Base-by-base conservation (phyloP, 2,888 invertebrate genomes). In the Chalcis sispes region DNA sequence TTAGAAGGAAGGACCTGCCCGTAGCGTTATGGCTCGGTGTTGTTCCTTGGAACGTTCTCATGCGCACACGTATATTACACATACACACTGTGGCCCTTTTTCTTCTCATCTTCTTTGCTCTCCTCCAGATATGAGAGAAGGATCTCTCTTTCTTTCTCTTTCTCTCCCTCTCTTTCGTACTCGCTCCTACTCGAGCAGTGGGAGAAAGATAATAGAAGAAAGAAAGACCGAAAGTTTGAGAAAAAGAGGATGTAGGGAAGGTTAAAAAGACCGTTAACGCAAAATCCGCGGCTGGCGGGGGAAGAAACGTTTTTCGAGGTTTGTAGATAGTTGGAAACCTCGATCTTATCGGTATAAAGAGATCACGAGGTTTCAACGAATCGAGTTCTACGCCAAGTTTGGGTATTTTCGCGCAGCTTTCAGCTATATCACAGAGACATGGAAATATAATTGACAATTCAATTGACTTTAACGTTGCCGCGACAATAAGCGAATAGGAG, bases 1-100 rank as follows among this genome's bases (percentile, higher is more conserved):
- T 62, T 7, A 40, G 75, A 75, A 75, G 5, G n/a, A 5, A 75
- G 65, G 70, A 75, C 75, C 52, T 70, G 75, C 75, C 32, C 48
- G 36, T 27, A n/a, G n/a, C n/a, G n/a, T n/a, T n/a, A n/a, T n/a
- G n/a, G n/a, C n/a, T n/a, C n/a, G n/a, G n/a, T n/a, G 13, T 2
- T 27, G n/a, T 23, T 42, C 65, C 25, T 18, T 13, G 20, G 25
- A 42, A 54, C 46, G 32, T 64, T 58, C 27, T 48, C 48, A 52
- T 36, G 36, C 36, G 36, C 5, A 36, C 29, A n/a, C 25, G 5
- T 36, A 4, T 10, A 36, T 36, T 36, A 64, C 42, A 32, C 20
- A 56, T 13, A 42, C 20, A 15, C 50, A 50, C 23, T 13, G 4
- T 13, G 58, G 13, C 10, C 32, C 52, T 36, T 36, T 46, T 59